Base-by-base conservation (phyloP, 2,797 vertebrate species). In the Tachyglossus aculeatus region DNA sequence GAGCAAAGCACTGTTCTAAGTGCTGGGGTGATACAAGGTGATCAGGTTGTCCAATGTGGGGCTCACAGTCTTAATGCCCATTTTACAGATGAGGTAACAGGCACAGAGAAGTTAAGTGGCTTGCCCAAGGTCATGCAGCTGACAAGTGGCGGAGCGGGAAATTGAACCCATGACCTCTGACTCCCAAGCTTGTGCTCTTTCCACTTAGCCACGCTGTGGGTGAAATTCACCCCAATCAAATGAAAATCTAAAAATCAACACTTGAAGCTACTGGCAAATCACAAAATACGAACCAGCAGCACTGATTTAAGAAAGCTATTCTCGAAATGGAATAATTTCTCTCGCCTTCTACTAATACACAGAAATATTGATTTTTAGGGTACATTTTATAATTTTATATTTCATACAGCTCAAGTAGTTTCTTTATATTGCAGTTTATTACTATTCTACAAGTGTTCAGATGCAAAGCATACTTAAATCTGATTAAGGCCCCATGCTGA, bases 401-500 rank as follows among this genome's bases (percentile, higher is more conserved):
- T 80, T 84, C 83, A 85, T 61, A 63, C 27, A 65, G 81, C 77
- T 86, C 85, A 74, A 80, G 71, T 69, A 70, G 22, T 81, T 88
- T 83, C 75, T 86, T 64, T 61, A 47, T 61, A 57, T 71, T 58
- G 67, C 4, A 22, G 14, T 32, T 22, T 77, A 85, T 87, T 88
- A 84, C 74, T 88, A 81, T 89, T 88, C 86, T 88, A 75, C 69
- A 52, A 79, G 80, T 67, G 74, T 79, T 84, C 80, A 86, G 83
- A 85, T 89, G 86, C 87, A 88, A 86, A 85, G 72, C 80, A 81
- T 50, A 89, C 87, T 88, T 92, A 89, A 88, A 91, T 90, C 81
- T 91, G 90, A 91, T 90, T 88, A 91, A 84, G 81, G 71, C 64
- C 82, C 77, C 88, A 82, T 76, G 72, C 86, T 67, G 82, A 87